These are phyloP conservation scores for Torymus tubicola DNA, from an alignment of 2,888 invertebrate species.

Conservation along the genomic window DNA sequence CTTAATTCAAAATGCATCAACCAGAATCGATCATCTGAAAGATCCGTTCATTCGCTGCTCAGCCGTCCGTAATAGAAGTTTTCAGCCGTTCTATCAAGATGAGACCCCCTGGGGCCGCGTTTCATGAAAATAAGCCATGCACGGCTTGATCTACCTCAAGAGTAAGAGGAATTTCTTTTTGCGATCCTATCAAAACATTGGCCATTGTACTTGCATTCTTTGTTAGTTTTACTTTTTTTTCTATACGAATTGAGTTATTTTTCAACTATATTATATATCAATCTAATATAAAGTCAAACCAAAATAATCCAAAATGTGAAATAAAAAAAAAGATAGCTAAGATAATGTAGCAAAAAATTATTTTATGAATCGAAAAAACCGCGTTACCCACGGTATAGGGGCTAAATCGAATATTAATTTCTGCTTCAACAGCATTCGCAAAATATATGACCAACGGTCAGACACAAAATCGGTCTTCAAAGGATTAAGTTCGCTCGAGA, in stretches of 20 bases:
- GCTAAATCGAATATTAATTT: no score
- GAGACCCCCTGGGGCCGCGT: conserved; percentile 39
- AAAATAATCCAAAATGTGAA: no score
- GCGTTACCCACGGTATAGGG: no score
- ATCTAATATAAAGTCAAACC: no score
- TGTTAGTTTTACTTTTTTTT: not conserved
- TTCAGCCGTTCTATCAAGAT: conserved; percentile 50
- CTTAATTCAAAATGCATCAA: conserved; percentile 27
- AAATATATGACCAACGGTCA: no score
- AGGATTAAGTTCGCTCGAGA: not conserved
- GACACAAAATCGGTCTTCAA: no score
- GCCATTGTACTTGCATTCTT: conserved; percentile 19
- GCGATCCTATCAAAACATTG: conserved; percentile 41
- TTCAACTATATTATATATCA: no score
- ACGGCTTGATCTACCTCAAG: conserved; percentile 4
- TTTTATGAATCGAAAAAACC: no score
- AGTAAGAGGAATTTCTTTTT: conserved; percentile 35
- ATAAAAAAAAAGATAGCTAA: no score
- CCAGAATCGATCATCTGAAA: conserved; percentile 35
- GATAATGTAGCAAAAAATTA: no score
- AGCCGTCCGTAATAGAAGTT: conserved; percentile 46
- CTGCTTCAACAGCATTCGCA: no score
- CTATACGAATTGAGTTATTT: not conserved
- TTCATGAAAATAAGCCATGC: conserved; percentile 39
- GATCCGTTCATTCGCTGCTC: conserved; percentile 31